Percentiles rank a stretch among this genome's conserved stretches.
phyloP scores from a whole-genome alignment of 2,888 invertebrate genomes.

The Morinoia aosen region DNA sequence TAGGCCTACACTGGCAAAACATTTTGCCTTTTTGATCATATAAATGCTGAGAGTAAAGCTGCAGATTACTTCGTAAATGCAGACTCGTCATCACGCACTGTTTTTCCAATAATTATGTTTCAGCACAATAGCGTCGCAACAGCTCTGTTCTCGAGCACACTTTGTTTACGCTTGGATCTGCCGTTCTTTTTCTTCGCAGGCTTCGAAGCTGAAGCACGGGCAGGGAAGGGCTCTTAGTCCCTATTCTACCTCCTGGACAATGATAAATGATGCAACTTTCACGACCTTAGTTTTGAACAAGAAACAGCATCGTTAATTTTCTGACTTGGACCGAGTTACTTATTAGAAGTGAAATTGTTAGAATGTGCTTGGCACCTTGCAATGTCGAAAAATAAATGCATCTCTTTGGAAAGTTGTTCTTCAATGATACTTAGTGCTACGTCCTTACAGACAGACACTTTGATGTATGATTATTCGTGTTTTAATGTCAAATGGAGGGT shows the following conservation, averaged over 20 bases:
- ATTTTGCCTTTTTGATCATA: neutral
- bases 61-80: neutral
- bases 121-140: neutral
- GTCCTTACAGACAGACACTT: neutral
- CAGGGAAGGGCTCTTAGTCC: constrained; percentile 28
- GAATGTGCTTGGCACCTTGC: neutral
- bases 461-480: neutral
- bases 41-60: neutral
- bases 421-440: neutral
- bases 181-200: neutral
- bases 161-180: neutral
- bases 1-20: neutral
- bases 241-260: constrained; percentile 25
- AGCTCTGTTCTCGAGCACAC: neutral
- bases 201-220: neutral
- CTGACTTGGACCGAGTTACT: neutral
- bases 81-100: neutral
- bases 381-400: neutral
- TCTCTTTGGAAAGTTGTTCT: neutral
- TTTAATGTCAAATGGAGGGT: neutral
- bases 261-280: constrained; percentile 37
- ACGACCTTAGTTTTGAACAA: constrained; percentile 21
- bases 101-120: neutral
- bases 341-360: neutral
- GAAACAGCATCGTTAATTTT: constrained; percentile 22